Conservation (phyloP, 2,113 vertebrate genomes). For the Montifringilla adamsi region DNA sequence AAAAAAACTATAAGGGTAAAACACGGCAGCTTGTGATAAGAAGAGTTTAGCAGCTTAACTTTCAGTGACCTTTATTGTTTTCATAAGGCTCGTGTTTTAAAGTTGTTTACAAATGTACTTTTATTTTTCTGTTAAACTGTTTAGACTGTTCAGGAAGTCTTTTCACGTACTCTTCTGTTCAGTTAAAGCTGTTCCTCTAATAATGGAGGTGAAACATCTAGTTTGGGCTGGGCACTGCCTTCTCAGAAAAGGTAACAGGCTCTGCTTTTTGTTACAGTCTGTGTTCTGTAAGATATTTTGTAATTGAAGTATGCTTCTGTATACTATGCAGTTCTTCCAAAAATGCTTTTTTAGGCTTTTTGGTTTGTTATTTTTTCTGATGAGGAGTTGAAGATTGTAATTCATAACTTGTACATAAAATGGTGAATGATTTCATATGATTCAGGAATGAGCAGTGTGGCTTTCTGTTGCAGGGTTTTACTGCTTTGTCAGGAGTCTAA, state of each 20-base stretch:
- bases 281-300: constrained; percentile 64
- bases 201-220: constrained; percentile 10
- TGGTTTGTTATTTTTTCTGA: constrained; percentile 56
- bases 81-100: constrained; percentile 32
- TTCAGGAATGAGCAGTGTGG: constrained; percentile 21
- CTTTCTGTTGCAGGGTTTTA: constrained; percentile 23
- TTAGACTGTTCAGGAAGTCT: constrained; percentile 20
- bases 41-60: constrained; percentile 37
- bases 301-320: constrained; percentile 62
- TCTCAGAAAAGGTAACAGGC: constrained; percentile 7
- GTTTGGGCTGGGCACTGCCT: constrained; percentile 7
- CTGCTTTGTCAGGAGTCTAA: constrained; percentile 9
- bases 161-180: constrained; percentile 32
- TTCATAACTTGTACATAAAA: constrained; percentile 64
- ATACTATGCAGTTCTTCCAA: constrained; percentile 60
- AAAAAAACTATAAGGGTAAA: neutral
- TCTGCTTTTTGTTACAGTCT: constrained; percentile 49
- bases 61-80: constrained; percentile 5
- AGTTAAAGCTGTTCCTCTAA: constrained; percentile 16
- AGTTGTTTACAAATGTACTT: constrained; percentile 62
- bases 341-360: constrained; percentile 54
- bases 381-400: constrained; percentile 65
- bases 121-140: constrained; percentile 46
- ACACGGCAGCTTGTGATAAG: neutral
- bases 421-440: constrained; percentile 56